Percentiles rank a stretch among this genome's conserved stretches.
These are phyloP conservation scores for Noctua pronuba DNA, from an alignment of 2,888 invertebrate genomes.

Conservation along the genomic window DNA sequence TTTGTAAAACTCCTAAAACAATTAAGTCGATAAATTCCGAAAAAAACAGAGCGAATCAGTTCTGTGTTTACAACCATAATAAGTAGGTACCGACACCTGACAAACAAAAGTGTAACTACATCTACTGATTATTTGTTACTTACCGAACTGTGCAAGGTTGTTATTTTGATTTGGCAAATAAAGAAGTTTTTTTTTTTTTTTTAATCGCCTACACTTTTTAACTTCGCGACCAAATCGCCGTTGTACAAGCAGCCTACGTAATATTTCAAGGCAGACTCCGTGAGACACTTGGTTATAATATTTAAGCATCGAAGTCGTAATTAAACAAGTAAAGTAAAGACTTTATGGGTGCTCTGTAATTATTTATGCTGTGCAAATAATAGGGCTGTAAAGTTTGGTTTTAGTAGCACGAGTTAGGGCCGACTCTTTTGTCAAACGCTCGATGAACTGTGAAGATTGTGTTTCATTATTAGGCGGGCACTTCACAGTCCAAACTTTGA, in stretches of 20 bases:
- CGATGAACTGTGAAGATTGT: slow-evolving; percentile 39
- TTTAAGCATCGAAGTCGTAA: slow-evolving; percentile 67
- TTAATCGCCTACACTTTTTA: neutral
- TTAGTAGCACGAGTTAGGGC: slow-evolving; percentile 25
- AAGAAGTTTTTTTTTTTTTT: too few relatives aligned
- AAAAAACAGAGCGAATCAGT: too few relatives aligned
- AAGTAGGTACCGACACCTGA: too few relatives aligned
- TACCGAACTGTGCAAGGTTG: too few relatives aligned
- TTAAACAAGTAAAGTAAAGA: slow-evolving; percentile 64
- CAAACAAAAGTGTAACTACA: too few relatives aligned
- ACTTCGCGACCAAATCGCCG: slow-evolving; percentile 1
- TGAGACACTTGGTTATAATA: slow-evolving; percentile 65
- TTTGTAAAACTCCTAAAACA: neutral
- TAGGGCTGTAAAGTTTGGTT: slow-evolving; percentile 53
- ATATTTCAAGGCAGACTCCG: slow-evolving; percentile 31
- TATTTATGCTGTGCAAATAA: slow-evolving; percentile 64
- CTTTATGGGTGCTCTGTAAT: slow-evolving; percentile 58
- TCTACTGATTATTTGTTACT: too few relatives aligned
- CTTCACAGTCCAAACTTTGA: slow-evolving; percentile 12
- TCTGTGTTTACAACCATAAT: too few relatives aligned
- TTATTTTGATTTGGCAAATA: too few relatives aligned
- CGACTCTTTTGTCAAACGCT: slow-evolving; percentile 38
- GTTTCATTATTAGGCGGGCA: slow-evolving; percentile 39
- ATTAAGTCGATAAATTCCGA: neutral
- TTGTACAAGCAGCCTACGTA: neutral